phyloP scores from a whole-genome alignment of 1,140 invertebrate genomes.

The Hyphantria cunea region DNA sequence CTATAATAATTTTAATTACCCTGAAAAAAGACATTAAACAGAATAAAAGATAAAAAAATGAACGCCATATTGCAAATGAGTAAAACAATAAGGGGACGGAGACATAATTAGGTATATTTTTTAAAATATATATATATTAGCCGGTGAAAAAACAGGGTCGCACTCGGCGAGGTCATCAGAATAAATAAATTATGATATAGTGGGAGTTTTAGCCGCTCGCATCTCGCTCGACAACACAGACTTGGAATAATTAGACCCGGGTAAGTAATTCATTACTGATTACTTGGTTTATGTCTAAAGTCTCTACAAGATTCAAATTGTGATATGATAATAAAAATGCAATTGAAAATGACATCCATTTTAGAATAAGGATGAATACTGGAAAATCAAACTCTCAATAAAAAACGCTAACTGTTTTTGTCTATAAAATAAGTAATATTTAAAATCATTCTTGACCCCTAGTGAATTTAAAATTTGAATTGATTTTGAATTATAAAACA shows the following conservation, averaged over 20 bases:
- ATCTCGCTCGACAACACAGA: conserved; percentile 50
- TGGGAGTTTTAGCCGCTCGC: conserved; percentile 52
- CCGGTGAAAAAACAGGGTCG: conserved; percentile 55
- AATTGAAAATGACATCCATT: too few relatives aligned
- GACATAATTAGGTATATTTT: conserved; percentile 38
- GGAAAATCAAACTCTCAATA: too few relatives aligned
- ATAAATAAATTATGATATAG: conserved; percentile 80
- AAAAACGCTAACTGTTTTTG: too few relatives aligned
- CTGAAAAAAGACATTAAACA: conserved; percentile 74
- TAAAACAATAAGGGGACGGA: conserved; percentile 56
- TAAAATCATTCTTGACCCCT: too few relatives aligned
- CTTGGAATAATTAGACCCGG: conserved; percentile 41
- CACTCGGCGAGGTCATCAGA: conserved; percentile 66
- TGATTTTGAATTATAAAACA: too few relatives aligned
- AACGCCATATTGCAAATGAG: conserved; percentile 72
- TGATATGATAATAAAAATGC: too few relatives aligned
- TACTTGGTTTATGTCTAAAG: neutral
- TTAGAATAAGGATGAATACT: too few relatives aligned
- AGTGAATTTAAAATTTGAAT: too few relatives aligned
- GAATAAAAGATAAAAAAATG: conserved; percentile 62
- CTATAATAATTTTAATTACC: conserved; percentile 80
- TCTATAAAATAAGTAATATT: too few relatives aligned
- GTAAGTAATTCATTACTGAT: conserved; percentile 6
- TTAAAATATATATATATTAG: conserved; percentile 65
- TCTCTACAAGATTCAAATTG: too few relatives aligned